phyloP scores from a whole-genome alignment of 2,888 invertebrate species.

The Pimpla rufipes region DNA sequence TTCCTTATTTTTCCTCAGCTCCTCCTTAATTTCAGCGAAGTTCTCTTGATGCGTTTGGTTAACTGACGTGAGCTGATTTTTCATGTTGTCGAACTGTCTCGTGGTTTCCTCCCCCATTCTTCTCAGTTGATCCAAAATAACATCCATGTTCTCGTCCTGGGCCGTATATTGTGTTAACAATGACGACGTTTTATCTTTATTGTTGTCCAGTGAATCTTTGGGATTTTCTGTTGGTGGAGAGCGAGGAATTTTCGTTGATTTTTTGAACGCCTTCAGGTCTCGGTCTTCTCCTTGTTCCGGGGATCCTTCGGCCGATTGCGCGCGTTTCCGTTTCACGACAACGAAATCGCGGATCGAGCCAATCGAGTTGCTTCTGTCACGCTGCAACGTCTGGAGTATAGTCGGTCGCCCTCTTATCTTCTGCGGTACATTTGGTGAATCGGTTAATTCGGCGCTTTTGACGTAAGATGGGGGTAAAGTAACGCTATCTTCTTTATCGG shows the following conservation, averaged over 20 bases:
- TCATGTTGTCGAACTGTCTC: background rate
- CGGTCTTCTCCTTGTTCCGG: background rate
- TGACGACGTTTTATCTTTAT: no score
- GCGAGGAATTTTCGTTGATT: slow-evolving; percentile 7
- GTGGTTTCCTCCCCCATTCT: background rate
- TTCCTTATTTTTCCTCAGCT: slow-evolving; percentile 16
- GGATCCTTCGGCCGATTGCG: background rate
- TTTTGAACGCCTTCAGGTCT: background rate
- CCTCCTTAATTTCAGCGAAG: slow-evolving; percentile 2
- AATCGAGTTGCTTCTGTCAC: no score
- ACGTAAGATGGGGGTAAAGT: background rate
- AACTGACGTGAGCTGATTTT: background rate
- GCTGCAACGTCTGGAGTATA: no score
- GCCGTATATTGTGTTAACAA: no score
- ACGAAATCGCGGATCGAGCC: no score
- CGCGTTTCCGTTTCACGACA: no score
- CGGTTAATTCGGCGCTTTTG: background rate
- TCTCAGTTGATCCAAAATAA: background rate
- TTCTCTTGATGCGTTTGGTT: background rate
- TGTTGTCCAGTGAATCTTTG: no score
- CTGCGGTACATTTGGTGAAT: background rate
- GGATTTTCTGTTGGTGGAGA: background rate
- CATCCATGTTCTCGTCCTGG: background rate
- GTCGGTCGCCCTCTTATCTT: slow-evolving; percentile 1
- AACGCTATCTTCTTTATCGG: background rate